phyloP scores from a whole-genome alignment of 2,113 vertebrate species.

The Larimichthys crocea region DNA sequence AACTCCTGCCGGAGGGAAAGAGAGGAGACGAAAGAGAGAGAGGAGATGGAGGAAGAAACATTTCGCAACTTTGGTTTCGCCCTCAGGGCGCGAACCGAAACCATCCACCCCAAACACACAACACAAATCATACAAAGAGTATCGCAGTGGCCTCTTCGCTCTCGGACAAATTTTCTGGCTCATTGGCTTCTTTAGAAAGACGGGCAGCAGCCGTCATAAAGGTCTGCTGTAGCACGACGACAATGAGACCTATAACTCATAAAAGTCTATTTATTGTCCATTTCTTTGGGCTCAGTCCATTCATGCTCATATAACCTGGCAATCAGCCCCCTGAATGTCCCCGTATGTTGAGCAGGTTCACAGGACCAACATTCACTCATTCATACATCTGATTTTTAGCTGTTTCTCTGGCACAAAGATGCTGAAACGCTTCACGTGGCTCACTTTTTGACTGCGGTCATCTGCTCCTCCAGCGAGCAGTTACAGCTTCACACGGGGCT shows the following conservation, averaged over 20 bases:
- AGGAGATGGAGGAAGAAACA: background rate
- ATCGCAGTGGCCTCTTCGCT: constrained; percentile 40
- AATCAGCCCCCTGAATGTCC: background rate
- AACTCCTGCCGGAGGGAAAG: constrained; percentile 34
- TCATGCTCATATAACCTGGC: constrained; percentile 19
- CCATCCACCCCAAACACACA: constrained; percentile 17
- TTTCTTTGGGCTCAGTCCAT: constrained; percentile 15
- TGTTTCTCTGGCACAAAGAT: too few relatives aligned
- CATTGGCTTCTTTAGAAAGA: constrained; percentile 60
- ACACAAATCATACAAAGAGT: constrained; percentile 16
- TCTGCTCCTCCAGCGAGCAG: background rate
- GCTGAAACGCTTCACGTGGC: background rate
- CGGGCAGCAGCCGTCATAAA: constrained; percentile 40
- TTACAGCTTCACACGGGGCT: background rate
- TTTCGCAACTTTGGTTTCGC: constrained; percentile 26
- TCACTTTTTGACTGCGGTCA: constrained; percentile 5
- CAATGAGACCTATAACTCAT: constrained; percentile 48
- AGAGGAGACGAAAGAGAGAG: background rate
- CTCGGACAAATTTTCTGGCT: constrained; percentile 64
- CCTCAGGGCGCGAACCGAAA: constrained; percentile 28
- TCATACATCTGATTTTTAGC: background rate
- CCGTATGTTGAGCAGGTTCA: background rate
- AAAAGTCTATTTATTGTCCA: constrained; percentile 47
- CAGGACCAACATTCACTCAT: background rate
- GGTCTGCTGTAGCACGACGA: constrained; percentile 15